Evolutionary conservation across 2,888 invertebrate genomes (phyloP).

Genomic region (Tribolium freemani): DNA sequence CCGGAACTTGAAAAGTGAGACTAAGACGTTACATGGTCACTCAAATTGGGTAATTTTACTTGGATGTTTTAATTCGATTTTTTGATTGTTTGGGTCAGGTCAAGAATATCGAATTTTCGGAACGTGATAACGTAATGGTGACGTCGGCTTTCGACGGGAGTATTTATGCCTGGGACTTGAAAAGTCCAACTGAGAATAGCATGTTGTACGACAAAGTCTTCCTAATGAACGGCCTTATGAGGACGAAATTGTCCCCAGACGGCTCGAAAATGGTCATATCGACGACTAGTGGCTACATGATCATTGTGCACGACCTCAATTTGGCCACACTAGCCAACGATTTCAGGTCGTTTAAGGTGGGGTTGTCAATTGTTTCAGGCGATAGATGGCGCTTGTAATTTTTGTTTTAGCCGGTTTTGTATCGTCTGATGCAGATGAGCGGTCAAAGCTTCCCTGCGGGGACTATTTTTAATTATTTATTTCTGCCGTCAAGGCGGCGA

Average conservation of each 20-base stretch:
- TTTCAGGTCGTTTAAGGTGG: slow-evolving; percentile 86
- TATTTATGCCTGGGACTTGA: slow-evolving; percentile 95
- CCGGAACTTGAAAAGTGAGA: slow-evolving; percentile 83
- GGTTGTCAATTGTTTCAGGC: slow-evolving; percentile 40
- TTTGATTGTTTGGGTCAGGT: slow-evolving; percentile 63
- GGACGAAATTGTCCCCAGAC: slow-evolving; percentile 89
- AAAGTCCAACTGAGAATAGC: slow-evolving; percentile 85
- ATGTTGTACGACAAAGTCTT: slow-evolving; percentile 86
- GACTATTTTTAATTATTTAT: slow-evolving; percentile 85
- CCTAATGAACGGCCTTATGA: slow-evolving; percentile 86
- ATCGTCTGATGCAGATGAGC: slow-evolving; percentile 90
- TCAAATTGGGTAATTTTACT: slow-evolving; percentile 82
- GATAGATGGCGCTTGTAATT: background rate
- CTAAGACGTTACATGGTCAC: slow-evolving; percentile 86
- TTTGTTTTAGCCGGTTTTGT: slow-evolving; percentile 84
- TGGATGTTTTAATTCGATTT: background rate
- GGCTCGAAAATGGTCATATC: slow-evolving; percentile 90
- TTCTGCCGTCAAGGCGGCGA: slow-evolving; percentile 78
- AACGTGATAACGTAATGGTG: slow-evolving; percentile 85
- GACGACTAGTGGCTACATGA: slow-evolving; percentile 90
- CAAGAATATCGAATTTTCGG: slow-evolving; percentile 94
- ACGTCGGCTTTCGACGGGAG: slow-evolving; percentile 95
- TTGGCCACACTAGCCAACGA: slow-evolving; percentile 84
- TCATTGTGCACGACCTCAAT: slow-evolving; percentile 91
- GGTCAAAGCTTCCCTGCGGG: slow-evolving; percentile 86